A percentile compares a stretch with the other conserved stretches of the same genome.
Conservation (phyloP, 2,888 invertebrate species). For the Mimumesa dahlbomi region DNA sequence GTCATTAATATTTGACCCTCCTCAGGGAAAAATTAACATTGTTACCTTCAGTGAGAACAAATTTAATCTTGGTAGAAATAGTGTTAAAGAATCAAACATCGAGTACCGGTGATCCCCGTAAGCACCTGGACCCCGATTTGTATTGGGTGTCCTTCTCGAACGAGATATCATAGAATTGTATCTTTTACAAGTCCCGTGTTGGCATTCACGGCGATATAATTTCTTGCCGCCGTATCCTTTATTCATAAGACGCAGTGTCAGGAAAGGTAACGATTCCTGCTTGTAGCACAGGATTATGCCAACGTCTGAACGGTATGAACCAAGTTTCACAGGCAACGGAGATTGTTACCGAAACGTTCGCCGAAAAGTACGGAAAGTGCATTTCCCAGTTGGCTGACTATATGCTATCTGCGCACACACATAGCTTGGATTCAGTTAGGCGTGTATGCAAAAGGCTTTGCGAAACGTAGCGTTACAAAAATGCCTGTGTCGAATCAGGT, state of each 20-base stretch:
- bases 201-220: conserved; percentile 73
- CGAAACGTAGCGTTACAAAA: neutral
- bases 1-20: too few relatives aligned
- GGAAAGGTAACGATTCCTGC: conserved; percentile 33
- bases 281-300: conserved; percentile 2
- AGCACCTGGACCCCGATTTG: neutral
- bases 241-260: conserved; percentile 65
- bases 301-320: conserved; percentile 18
- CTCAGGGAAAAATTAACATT: too few relatives aligned
- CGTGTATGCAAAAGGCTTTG: neutral
- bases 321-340: conserved; percentile 20
- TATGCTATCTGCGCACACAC: conserved; percentile 28
- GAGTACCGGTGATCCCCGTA: too few relatives aligned
- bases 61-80: too few relatives aligned
- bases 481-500: neutral
- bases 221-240: conserved; percentile 66
- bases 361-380: conserved; percentile 30
- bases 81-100: too few relatives aligned
- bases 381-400: conserved; percentile 59
- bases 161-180: neutral
- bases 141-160: too few relatives aligned
- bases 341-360: conserved; percentile 51
- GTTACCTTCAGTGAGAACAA: too few relatives aligned
- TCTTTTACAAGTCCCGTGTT: conserved; percentile 53
- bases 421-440: conserved; percentile 16